These are phyloP conservation scores for Drosophila yooni DNA, from an alignment of 2,888 invertebrate genomes.

Conservation along the genomic window DNA sequence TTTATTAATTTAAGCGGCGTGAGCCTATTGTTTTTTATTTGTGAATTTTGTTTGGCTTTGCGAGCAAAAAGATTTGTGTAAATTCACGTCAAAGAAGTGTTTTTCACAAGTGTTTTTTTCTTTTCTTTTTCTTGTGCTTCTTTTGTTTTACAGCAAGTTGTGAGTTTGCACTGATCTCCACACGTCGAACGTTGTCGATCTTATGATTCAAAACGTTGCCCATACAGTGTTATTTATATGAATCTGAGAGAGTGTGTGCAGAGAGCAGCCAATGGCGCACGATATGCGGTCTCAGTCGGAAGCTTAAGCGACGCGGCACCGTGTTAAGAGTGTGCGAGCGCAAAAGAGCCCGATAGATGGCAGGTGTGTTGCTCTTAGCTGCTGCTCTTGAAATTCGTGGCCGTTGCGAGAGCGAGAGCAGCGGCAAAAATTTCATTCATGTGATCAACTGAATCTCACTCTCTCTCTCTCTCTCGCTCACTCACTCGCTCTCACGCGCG, in stretches of 20 bases:
- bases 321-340: conserved; percentile 39
- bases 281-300: conserved; percentile 69
- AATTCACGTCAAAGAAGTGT: conserved; percentile 29
- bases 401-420: conserved; percentile 32
- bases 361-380: conserved; percentile 70
- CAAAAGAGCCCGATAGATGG: conserved; percentile 66
- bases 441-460: conserved; percentile 23
- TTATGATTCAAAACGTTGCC: conserved; percentile 84
- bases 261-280: conserved; percentile 19
- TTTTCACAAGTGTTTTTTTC: conserved; percentile 19
- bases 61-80: conserved; percentile 35
- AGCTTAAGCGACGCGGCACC: conserved; percentile 80
- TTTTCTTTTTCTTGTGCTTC: conserved; percentile 4
- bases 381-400: conserved; percentile 55
- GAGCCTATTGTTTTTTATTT: conserved; percentile 43
- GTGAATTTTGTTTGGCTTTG: conserved; percentile 33
- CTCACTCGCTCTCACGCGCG: conserved; percentile 31
- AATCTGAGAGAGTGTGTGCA: conserved; percentile 41
- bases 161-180: conserved; percentile 60
- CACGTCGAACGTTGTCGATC: conserved; percentile 84
- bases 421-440: conserved; percentile 66
- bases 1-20: conserved; percentile 62
- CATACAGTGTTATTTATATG: conserved; percentile 63
- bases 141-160: conserved; percentile 27
- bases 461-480: conserved; percentile 24